phyloP scores from a whole-genome alignment of 2,113 vertebrate species.

The Marmota flaviventris region DNA sequence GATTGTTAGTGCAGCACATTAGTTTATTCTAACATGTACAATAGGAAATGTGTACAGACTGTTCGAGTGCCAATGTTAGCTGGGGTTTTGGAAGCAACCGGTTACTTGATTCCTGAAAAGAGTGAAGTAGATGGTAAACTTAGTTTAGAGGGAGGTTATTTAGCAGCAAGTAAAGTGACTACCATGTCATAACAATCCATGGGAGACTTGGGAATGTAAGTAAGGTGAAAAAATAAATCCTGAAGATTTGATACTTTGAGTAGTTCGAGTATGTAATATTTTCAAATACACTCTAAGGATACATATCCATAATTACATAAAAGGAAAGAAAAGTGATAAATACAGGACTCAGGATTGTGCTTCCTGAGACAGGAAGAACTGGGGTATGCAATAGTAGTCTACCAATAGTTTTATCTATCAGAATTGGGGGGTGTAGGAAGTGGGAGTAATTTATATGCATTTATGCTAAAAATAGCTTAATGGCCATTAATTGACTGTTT shows the following conservation, averaged over 20 bases:
- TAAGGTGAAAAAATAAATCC: constrained; percentile 20
- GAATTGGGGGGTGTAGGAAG: too few relatives aligned
- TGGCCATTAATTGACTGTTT: not conserved
- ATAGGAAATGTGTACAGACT: not conserved
- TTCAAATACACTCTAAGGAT: not conserved
- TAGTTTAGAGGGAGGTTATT: not conserved
- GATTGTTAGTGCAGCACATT: not conserved
- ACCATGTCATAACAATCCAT: not conserved
- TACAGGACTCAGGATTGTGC: not conserved
- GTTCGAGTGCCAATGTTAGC: not conserved
- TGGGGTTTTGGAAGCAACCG: not conserved
- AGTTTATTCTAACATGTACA: too few relatives aligned
- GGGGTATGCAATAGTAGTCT: too few relatives aligned
- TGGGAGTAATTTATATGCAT: not conserved
- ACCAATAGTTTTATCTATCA: too few relatives aligned
- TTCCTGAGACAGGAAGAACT: not conserved
- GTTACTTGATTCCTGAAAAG: not conserved
- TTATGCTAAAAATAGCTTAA: not conserved
- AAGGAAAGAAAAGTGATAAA: not conserved
- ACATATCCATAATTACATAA: not conserved
- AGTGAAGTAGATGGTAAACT: not conserved
- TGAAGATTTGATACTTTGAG: not conserved
- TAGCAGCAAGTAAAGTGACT: not conserved
- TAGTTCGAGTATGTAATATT: too few relatives aligned
- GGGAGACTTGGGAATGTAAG: not conserved